Base-by-base conservation (phyloP, 2,113 vertebrate genomes). In the Solea senegalensis region DNA sequence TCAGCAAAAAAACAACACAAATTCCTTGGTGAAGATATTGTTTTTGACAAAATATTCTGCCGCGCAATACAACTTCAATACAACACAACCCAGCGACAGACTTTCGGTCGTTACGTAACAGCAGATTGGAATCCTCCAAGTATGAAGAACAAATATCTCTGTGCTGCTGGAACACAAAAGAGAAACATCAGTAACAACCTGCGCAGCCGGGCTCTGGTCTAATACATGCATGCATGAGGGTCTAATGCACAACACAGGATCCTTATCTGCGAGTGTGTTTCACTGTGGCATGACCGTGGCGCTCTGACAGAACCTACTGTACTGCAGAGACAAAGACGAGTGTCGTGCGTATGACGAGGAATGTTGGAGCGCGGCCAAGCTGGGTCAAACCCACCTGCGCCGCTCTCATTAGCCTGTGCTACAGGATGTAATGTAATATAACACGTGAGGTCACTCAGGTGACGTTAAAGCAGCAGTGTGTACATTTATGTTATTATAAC, bases 301-400 rank as follows among this genome's bases (percentile, higher is more conserved):
- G 28, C 57, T 71, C 56, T 50, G 57, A 77, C 10, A 69, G 56
- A 7, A 21, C 60, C 21, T 21, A 21, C 21, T 21, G 21, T 39
- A 48, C 58, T 69, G 56, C 74, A 73, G 11, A 76, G n/a, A 67
- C 75, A 81, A 79, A 72, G 78, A 53, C 60, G 63, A 55, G 43
- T 9, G 21, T 48, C 51, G 39, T 56, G 49, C 65, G 46, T 54
- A 3, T 60, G 56, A 63, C 9, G 12, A 75, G 75, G 74, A 68
- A 84, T 72, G 66, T 52, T 83, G 80, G 83, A 84, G 2, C 21
- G 3, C 26, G 43, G 74, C 82, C 84, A 85, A 50, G 44, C 49
- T 9, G 39, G 44, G 58, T 46, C 71, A 65, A 40, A 70, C 52
- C 77, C 70, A 78, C 72, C 66, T 74, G 58, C 62, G 70, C 59